Evolutionary conservation across 2,888 invertebrate species (phyloP).

Genomic region (Colletes collaris): DNA sequence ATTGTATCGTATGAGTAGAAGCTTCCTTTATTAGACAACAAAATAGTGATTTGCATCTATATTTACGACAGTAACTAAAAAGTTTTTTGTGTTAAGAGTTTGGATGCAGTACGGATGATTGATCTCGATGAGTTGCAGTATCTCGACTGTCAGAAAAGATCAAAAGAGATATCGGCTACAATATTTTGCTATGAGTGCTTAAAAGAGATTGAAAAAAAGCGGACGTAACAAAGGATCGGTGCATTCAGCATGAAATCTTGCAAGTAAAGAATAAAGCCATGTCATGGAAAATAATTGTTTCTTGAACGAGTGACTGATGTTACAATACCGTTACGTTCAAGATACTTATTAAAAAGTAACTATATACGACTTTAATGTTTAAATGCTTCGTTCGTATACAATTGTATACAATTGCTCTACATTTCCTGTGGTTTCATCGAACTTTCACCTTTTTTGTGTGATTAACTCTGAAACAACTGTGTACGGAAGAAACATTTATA

Average conservation of each 20-base stretch:
- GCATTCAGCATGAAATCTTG: constrained; percentile 19
- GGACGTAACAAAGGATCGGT: constrained; percentile 31
- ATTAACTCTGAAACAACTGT: too few species aligned
- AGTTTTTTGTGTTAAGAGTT: background rate
- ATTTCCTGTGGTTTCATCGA: constrained; percentile 3
- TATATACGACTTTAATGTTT: background rate
- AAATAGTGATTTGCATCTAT: too few species aligned
- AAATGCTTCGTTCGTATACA: background rate
- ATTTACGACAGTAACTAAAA: too few species aligned
- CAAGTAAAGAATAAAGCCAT: constrained; percentile 44
- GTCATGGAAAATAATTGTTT: constrained; percentile 52
- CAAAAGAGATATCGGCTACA: constrained; percentile 10
- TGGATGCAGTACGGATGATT: constrained; percentile 16
- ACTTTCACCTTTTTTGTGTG: background rate
- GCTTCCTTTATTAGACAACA: too few species aligned
- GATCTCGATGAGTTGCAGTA: constrained; percentile 51
- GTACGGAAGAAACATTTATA: too few species aligned
- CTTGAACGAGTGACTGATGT: constrained; percentile 35
- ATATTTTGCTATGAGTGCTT: constrained; percentile 31
- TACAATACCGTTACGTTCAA: constrained; percentile 20
- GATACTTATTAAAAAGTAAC: background rate
- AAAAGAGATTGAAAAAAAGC: constrained; percentile 17
- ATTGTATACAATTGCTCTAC: background rate
- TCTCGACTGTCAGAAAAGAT: constrained; percentile 9
- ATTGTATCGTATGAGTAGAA: too few species aligned